Base-by-base conservation (phyloP, 2,113 vertebrate species). In the Heterocephalus glaber region DNA sequence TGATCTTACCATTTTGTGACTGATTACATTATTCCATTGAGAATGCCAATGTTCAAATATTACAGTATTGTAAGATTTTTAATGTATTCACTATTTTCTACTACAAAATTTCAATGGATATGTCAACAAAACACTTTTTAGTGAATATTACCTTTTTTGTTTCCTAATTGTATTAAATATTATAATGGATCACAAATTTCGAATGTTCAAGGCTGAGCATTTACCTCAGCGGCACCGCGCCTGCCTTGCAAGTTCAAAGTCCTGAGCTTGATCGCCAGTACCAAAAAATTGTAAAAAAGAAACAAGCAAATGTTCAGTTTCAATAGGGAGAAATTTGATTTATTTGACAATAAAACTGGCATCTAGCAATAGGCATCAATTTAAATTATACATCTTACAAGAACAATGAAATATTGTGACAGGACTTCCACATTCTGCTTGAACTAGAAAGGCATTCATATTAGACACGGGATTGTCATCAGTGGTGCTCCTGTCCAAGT, bases 331-430 rank as follows among this genome's bases (percentile, higher is more conserved):
- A 74, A 61, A 89, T 81, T 3, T 4, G 76, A 92, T 89, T 88
- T 91, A 82, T 94, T 87, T 95, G 47, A 82, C 24, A 90, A 30
- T 54, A 24, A 3, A 76, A 84, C 65, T 92, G 68, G 1, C 52
- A 60, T 81, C 38, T 95, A 87, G 74, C 8, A 92, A 90, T 58
- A 81, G 12, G 0, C 19, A 93, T 49, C 10, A 35, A 52, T 96
- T 96, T 92, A 87, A 96, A 79, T 92, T 83, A 13, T n/a, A 84
- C 41, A 74, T 70, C 13, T 74, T 80, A 49, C 0, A 26, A 30
- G 33, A 30, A 7, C 47, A 84, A 84, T 58, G 66, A 96, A 95
- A 89, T 94, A 17, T 86, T 96, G 12, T 90, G 58, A 85, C 61
- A 93, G 35, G 33, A 58, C 4, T 77, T 89, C 22, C 24, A 65